These are phyloP conservation scores for Gymnarchus niloticus DNA, from an alignment of 2,113 vertebrate genomes.

Conservation along the genomic window DNA sequence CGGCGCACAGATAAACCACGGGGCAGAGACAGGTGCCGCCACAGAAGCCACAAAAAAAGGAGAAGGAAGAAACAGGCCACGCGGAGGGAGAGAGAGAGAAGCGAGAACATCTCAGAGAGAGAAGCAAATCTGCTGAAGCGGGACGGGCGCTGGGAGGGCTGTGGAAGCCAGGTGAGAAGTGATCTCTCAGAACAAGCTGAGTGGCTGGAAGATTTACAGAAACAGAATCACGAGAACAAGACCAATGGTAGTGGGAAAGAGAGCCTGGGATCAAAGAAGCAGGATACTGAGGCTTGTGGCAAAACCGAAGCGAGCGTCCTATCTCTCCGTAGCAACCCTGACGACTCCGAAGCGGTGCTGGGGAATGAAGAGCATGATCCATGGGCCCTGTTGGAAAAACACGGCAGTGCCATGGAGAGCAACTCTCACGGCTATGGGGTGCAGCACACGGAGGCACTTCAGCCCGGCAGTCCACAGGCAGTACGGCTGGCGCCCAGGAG, in stretches of 20 bases:
- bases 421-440: background rate
- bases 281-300: constrained; percentile 24
- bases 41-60: constrained; percentile 35
- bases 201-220: constrained; percentile 45
- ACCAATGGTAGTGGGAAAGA: constrained; percentile 24
- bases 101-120: constrained; percentile 29
- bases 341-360: constrained; percentile 31
- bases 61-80: constrained; percentile 24
- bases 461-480: constrained; percentile 43
- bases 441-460: constrained; percentile 14
- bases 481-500: constrained; percentile 36
- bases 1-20: constrained; percentile 29
- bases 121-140: constrained; percentile 33
- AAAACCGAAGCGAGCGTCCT: constrained; percentile 26
- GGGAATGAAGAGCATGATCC: constrained; percentile 23
- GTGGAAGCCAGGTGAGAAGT: constrained; percentile 42
- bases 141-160: constrained; percentile 29
- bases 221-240: constrained; percentile 41
- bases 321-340: constrained; percentile 28
- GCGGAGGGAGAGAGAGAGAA: constrained; percentile 19
- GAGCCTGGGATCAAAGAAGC: constrained; percentile 16
- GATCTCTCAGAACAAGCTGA: constrained; percentile 40
- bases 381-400: constrained; percentile 22
- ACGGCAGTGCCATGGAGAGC: constrained; percentile 23
- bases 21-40: constrained; percentile 31